Conservation (phyloP, 2,113 vertebrate species). For the Malurus alboscapulatus region DNA sequence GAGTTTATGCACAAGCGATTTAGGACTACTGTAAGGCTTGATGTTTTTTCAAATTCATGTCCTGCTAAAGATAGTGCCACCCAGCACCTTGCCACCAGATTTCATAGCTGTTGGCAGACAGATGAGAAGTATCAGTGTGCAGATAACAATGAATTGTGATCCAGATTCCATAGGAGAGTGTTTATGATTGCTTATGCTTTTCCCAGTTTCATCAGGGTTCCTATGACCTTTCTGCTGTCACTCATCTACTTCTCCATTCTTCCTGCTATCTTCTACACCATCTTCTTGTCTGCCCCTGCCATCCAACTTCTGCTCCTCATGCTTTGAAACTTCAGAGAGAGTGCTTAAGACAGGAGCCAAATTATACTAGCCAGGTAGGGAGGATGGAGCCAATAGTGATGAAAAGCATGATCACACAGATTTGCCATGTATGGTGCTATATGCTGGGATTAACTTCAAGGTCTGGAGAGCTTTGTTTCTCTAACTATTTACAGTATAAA, state of each 20-base stretch:
- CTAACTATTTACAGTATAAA: not conserved
- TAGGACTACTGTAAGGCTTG: not conserved
- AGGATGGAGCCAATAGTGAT: not conserved
- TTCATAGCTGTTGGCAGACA: constrained; percentile 10
- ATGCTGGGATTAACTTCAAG: not conserved
- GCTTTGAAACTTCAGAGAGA: not conserved
- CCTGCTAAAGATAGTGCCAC: not conserved
- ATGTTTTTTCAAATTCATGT: not conserved
- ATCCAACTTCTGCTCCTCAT: not conserved
- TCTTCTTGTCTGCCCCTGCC: not conserved
- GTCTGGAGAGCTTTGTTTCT: not conserved
- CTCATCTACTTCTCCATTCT: not conserved
- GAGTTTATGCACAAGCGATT: not conserved
- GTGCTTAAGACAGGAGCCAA: not conserved
- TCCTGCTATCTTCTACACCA: not conserved
- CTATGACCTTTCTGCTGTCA: not conserved
- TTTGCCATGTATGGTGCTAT: not conserved
- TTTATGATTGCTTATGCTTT: not conserved
- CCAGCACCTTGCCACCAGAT: not conserved
- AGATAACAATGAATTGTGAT: not conserved
- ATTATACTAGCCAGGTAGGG: not conserved
- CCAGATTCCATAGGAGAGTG: not conserved
- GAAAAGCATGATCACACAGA: not conserved
- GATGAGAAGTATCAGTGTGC: not conserved
- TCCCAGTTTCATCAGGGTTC: not conserved